Conservation (phyloP, 2,888 invertebrate species). For the Odontothrips loti region DNA sequence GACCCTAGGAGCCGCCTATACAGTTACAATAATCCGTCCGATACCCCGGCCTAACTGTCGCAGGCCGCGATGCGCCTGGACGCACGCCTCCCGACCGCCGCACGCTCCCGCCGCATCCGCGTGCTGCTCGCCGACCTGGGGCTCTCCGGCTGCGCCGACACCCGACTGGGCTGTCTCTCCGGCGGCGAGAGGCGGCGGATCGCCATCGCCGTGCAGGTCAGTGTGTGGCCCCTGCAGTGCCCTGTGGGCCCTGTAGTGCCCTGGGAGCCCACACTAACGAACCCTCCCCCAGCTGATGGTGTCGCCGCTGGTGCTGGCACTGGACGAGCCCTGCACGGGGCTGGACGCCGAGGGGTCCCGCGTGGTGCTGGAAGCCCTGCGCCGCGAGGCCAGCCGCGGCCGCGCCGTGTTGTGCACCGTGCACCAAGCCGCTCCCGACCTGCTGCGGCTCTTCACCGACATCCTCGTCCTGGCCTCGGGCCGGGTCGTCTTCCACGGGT, state of each 20-base stretch:
- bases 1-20: no score
- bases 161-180: conserved; percentile 70
- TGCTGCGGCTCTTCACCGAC: conserved; percentile 31
- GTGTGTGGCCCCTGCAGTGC: conserved; percentile 27
- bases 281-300: conserved; percentile 32
- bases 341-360: conserved; percentile 32
- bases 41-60: no score
- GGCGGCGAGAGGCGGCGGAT: conserved; percentile 86
- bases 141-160: conserved; percentile 64
- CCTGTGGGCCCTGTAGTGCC: no score
- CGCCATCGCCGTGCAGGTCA: conserved; percentile 65
- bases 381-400: not conserved
- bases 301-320: conserved; percentile 33
- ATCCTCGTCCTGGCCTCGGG: conserved; percentile 33
- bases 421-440: conserved; percentile 32
- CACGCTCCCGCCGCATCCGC: conserved; percentile 47
- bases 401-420: conserved; percentile 33
- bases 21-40: no score
- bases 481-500: conserved; percentile 31
- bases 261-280: conserved; percentile 14
- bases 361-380: conserved; percentile 19
- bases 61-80: conserved; percentile 76
- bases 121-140: conserved; percentile 63
- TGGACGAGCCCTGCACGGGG: conserved; percentile 33
- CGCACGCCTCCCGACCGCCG: conserved; percentile 47